Conservation (phyloP, 2,113 vertebrate genomes). For the Hiodon tergisus region DNA sequence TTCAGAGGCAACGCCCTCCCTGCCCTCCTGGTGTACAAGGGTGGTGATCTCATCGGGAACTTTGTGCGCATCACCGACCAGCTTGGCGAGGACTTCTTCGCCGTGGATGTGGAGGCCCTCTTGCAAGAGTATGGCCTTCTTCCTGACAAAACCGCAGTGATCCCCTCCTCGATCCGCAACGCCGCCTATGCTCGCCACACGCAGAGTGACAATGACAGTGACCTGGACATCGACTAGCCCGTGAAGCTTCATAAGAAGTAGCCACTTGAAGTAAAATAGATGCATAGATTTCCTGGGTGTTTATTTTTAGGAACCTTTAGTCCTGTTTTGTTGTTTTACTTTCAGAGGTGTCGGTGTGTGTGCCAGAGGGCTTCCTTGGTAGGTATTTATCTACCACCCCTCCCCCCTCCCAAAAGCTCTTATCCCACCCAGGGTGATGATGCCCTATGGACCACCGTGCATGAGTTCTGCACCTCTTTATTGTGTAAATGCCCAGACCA, state of each 20-base stretch:
- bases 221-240: constrained; percentile 85
- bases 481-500: background rate
- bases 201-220: constrained; percentile 83
- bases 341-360: background rate
- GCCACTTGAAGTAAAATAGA: background rate
- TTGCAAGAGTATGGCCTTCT: constrained; percentile 90
- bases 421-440: background rate
- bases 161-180: constrained; percentile 66
- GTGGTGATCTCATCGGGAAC: constrained; percentile 88
- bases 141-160: constrained; percentile 74
- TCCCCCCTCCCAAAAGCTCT: background rate
- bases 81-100: constrained; percentile 95
- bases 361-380: background rate
- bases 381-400: background rate
- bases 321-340: background rate
- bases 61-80: constrained; percentile 96
- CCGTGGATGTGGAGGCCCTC: constrained; percentile 88
- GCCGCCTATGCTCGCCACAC: constrained; percentile 60
- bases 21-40: constrained; percentile 87
- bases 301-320: background rate
- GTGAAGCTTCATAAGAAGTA: background rate
- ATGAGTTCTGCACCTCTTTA: background rate
- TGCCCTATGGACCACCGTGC: background rate
- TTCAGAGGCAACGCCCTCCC: constrained; percentile 87
- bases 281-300: background rate